Conservation (phyloP, 2,113 vertebrate species). For the Trogon melanurus region DNA sequence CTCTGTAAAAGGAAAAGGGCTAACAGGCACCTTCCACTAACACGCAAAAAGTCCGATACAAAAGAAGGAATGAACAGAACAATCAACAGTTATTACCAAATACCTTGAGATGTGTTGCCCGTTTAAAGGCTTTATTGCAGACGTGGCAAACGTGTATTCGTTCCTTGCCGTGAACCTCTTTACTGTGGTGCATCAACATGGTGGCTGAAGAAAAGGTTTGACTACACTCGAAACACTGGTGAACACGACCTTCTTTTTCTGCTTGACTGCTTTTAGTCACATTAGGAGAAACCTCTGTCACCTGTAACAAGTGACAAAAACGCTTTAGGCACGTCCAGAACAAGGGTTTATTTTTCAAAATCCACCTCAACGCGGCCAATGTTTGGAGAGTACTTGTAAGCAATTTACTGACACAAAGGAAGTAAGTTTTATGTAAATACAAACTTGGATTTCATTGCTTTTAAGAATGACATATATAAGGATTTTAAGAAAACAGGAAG, state of each 20-base stretch:
- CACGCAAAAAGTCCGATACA: background rate
- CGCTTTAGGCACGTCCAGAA: background rate
- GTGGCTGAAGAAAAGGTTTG: conserved; percentile 84
- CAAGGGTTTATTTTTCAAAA: background rate
- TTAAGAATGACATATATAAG: background rate
- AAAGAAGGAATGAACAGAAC: background rate
- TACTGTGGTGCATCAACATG: conserved; percentile 85
- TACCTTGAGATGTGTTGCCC: conserved; percentile 98
- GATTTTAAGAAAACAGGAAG: background rate
- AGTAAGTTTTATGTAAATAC: background rate
- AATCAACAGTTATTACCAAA: background rate
- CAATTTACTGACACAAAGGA: background rate
- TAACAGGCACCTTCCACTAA: background rate
- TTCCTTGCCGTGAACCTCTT: conserved; percentile 86
- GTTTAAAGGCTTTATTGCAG: conserved; percentile 96
- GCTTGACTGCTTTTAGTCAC: conserved; percentile 70
- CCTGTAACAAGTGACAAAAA: conserved; percentile 61
- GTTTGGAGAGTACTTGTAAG: background rate
- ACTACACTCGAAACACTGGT: conserved; percentile 91
- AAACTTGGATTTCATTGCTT: background rate
- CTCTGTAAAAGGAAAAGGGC: background rate
- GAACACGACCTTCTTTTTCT: conserved; percentile 78
- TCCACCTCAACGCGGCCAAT: background rate
- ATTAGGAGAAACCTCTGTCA: conserved; percentile 76
- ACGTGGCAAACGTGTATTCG: conserved; percentile 89